These are phyloP conservation scores for Octopus sinensis DNA, from an alignment of 1,140 invertebrate species.

Conservation along the genomic window DNA sequence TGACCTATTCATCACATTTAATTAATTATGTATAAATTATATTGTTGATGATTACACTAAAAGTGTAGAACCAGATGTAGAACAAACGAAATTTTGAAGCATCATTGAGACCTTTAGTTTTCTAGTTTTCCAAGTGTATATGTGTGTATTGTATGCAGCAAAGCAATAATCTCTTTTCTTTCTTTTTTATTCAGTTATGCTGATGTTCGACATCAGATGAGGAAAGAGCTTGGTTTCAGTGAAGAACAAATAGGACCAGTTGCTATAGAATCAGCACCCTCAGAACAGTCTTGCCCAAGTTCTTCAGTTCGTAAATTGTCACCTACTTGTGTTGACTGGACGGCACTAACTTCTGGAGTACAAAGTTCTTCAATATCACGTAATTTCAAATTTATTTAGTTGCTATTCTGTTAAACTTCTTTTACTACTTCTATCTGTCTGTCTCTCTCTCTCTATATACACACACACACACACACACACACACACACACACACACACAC, in stretches of 20 bases:
- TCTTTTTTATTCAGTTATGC: conserved; percentile 35
- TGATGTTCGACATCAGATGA: conserved; percentile 38
- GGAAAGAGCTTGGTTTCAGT: conserved; percentile 36
- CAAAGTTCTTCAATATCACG: neutral
- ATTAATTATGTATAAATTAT: no score
- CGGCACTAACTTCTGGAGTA: conserved; percentile 3
- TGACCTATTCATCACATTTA: no score
- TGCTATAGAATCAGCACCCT: neutral
- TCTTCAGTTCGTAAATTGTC: conserved; percentile 33
- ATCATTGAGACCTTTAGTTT: no score
- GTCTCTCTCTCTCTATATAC: neutral
- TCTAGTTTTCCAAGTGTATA: no score
- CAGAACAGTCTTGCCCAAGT: conserved; percentile 24
- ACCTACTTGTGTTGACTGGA: conserved; percentile 18
- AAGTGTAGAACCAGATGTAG: no score
- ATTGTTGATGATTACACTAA: no score
- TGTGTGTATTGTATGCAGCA: no score
- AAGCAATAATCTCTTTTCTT: no score
- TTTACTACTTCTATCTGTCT: neutral
- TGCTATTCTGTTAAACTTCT: conserved; percentile 12
- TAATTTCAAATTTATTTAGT: conserved; percentile 5
- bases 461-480: no score
- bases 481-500: no score
- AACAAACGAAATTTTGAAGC: no score
- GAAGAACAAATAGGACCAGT: conserved; percentile 26